Base-by-base conservation (phyloP, 1,140 invertebrate genomes). In the Parasteatoda tepidariorum region DNA sequence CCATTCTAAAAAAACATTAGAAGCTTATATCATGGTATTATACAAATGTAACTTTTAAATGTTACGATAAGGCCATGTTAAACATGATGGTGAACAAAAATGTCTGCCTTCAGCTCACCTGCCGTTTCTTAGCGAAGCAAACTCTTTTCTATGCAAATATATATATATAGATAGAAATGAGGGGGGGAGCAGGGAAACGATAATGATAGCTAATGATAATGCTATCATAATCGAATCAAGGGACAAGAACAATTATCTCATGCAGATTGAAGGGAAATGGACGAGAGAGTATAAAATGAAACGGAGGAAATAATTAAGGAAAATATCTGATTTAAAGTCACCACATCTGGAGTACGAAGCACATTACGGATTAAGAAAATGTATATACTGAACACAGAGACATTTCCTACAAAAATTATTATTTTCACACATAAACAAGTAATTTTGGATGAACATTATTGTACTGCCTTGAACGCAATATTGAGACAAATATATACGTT, bases 131-230 rank as follows among this genome's bases (percentile, higher is more conserved):
- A 7, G 15, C 11, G 38, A n/a, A 28, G 33, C n/a, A n/a, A n/a
- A n/a, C n/a, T 30, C 70, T 73, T 79, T 79, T 68, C 64, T 79
- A 68, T 41, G 61, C 57, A 79, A n/a, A n/a, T n/a, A n/a, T n/a
- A n/a, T n/a, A n/a, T n/a, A n/a, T n/a, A n/a, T n/a, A n/a, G n/a
- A n/a, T n/a, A n/a, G n/a, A n/a, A 79, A 79, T 79, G 61, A 55
- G 30, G 64, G 67, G 59, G 31, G 61, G 48, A 61, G 62, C n/a
- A n/a, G 76, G 55, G 76, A 79, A 79, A 79, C 76, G 76, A 79
- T 79, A 64, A 79, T 64, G 76, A 79, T 79, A 57, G 76, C 76
- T 79, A 79, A 79, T 79, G 76, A 79, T 79, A 67, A 79, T 79
- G 76, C 61, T 68, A 79, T 79, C 76, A 64, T 79, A 79, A 79